phyloP scores from a whole-genome alignment of 2,797 vertebrate genomes.

The Psittacula echo region DNA sequence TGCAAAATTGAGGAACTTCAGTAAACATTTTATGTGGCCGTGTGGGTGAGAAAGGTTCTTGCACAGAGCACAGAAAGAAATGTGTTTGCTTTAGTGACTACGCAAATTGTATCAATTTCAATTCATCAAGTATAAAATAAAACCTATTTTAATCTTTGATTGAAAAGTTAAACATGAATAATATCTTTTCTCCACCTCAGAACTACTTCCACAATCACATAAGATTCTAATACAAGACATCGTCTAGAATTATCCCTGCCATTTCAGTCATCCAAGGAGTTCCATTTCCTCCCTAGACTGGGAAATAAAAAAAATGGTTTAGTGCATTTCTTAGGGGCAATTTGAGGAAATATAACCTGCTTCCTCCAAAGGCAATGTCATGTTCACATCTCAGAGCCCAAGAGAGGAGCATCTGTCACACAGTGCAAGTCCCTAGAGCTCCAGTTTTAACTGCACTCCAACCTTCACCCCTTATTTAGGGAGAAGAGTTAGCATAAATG shows the following conservation, averaged over 20 bases:
- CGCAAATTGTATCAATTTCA: background rate
- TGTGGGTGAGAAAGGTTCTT: background rate
- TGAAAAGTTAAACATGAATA: background rate
- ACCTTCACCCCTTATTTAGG: background rate
- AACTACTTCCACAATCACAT: background rate
- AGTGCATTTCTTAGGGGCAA: background rate
- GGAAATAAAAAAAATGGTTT: background rate
- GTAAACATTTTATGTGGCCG: background rate
- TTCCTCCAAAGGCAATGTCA: slow-evolving; percentile 6
- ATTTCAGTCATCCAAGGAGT: background rate
- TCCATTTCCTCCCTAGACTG: background rate
- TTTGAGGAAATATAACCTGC: background rate
- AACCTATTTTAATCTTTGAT: background rate
- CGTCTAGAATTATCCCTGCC: background rate
- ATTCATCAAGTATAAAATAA: background rate
- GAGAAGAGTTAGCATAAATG: background rate
- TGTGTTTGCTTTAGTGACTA: background rate
- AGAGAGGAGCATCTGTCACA: background rate
- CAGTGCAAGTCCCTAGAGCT: background rate
- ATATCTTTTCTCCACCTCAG: background rate
- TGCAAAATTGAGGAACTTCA: background rate
- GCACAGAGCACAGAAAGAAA: background rate
- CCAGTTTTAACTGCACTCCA: slow-evolving; percentile 6
- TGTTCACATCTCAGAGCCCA: background rate
- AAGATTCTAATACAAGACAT: background rate